Evolutionary conservation across 2,888 invertebrate genomes (phyloP).

Genomic region (Siphlonurus alternatus): DNA sequence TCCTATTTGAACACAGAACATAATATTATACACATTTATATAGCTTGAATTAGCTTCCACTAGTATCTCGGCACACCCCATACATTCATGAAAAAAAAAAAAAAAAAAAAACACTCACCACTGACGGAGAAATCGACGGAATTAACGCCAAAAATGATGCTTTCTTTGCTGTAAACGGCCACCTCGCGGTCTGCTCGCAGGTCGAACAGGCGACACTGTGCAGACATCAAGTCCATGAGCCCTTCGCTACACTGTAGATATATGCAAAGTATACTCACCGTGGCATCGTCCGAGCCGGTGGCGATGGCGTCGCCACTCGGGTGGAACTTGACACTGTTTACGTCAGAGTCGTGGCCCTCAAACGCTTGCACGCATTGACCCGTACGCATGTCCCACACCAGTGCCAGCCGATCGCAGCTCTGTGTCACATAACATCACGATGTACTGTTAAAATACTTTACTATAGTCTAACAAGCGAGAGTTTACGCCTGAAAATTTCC

Average conservation of each 20-base stretch:
- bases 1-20: too few relatives aligned
- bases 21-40: too few relatives aligned
- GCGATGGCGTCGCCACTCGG: slow-evolving; percentile 98
- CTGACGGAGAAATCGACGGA: slow-evolving; percentile 96
- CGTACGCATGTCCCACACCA: slow-evolving; percentile 98
- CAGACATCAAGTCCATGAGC: slow-evolving; percentile 10
- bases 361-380: slow-evolving; percentile 97
- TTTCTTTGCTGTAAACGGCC: slow-evolving; percentile 88
- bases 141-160: slow-evolving; percentile 94
- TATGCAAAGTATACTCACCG: slow-evolving; percentile 33
- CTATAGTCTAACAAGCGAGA: too few relatives aligned
- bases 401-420: slow-evolving; percentile 93
- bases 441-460: too few relatives aligned
- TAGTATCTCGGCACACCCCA: too few relatives aligned
- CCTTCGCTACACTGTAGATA: too few relatives aligned
- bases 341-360: slow-evolving; percentile 96
- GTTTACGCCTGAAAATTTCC: too few relatives aligned
- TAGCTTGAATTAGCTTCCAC: too few relatives aligned
- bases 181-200: slow-evolving; percentile 95
- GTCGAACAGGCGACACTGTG: slow-evolving; percentile 86
- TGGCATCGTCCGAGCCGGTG: slow-evolving; percentile 96
- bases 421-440: slow-evolving; percentile 27
- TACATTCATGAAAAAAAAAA: too few relatives aligned
- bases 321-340: slow-evolving; percentile 95
- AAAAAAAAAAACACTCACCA: slow-evolving; percentile 36